These are phyloP conservation scores for Megastigmus dorsalis DNA, from an alignment of 2,888 invertebrate species.

Conservation along the genomic window DNA sequence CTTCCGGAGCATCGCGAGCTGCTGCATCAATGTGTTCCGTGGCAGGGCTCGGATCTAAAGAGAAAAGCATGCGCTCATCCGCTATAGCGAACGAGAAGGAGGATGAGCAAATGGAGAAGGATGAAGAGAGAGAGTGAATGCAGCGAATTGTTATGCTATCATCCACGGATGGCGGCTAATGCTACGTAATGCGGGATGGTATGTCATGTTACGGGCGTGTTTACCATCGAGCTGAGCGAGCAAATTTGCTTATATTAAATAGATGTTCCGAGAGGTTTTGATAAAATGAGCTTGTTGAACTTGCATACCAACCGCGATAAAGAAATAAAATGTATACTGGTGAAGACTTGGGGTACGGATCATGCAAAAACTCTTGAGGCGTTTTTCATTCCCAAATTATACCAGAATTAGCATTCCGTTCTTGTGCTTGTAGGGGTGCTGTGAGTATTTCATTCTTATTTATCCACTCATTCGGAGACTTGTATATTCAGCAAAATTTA, in stretches of 20 bases:
- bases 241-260: not conserved
- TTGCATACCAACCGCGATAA: too few species aligned
- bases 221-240: not conserved
- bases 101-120: not conserved
- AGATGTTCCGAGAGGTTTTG: not conserved
- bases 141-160: constrained; percentile 12
- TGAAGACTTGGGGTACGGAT: too few species aligned
- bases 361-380: too few species aligned
- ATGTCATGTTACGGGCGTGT: not conserved
- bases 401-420: too few species aligned
- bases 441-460: too few species aligned
- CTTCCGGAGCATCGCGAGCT: constrained; percentile 14
- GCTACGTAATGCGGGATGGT: not conserved
- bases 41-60: not conserved
- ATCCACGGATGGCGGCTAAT: not conserved
- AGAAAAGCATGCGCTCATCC: not conserved
- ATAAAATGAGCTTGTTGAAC: too few species aligned
- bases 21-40: not conserved
- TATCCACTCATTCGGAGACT: too few species aligned
- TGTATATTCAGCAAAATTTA: too few species aligned
- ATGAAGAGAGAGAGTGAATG: constrained; percentile 9
- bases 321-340: too few species aligned
- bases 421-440: too few species aligned
- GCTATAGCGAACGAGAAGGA: constrained; percentile 41
- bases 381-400: too few species aligned